These are phyloP conservation scores for Anguilla marmorata DNA, from an alignment of 2,797 vertebrate species.

Conservation along the genomic window DNA sequence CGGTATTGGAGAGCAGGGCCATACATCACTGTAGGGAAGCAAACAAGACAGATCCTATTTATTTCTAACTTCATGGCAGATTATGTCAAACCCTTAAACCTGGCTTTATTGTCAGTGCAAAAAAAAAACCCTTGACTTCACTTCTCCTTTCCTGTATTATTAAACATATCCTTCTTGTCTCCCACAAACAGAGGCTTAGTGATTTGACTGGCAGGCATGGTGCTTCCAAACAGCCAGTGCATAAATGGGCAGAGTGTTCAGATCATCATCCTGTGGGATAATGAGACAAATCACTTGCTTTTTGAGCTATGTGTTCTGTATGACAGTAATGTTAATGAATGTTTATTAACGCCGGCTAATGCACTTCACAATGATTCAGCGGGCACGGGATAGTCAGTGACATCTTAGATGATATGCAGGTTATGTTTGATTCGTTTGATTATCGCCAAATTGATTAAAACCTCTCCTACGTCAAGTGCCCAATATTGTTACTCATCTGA, in stretches of 20 bases:
- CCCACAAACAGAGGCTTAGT: background rate
- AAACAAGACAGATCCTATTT: background rate
- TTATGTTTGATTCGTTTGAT: background rate
- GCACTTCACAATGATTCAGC: background rate
- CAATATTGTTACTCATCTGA: background rate
- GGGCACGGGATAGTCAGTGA: background rate
- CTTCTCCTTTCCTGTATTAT: background rate
- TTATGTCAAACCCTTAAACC: background rate
- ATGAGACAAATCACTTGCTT: background rate
- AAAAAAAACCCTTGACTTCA: background rate
- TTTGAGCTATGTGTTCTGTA: background rate
- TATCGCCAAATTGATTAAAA: constrained; percentile 14
- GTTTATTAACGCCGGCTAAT: background rate
- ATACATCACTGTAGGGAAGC: background rate
- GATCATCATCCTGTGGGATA: background rate
- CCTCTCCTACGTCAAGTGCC: background rate
- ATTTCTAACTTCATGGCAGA: background rate
- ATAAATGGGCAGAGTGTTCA: background rate
- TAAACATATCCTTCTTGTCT: background rate
- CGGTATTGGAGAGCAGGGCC: background rate
- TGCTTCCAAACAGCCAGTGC: background rate
- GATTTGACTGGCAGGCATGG: background rate
- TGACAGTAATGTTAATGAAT: constrained; percentile 16
- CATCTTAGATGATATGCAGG: background rate
- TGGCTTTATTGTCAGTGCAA: background rate